Base-by-base conservation (phyloP, 2,888 invertebrate genomes). In the Orthosia incerta region DNA sequence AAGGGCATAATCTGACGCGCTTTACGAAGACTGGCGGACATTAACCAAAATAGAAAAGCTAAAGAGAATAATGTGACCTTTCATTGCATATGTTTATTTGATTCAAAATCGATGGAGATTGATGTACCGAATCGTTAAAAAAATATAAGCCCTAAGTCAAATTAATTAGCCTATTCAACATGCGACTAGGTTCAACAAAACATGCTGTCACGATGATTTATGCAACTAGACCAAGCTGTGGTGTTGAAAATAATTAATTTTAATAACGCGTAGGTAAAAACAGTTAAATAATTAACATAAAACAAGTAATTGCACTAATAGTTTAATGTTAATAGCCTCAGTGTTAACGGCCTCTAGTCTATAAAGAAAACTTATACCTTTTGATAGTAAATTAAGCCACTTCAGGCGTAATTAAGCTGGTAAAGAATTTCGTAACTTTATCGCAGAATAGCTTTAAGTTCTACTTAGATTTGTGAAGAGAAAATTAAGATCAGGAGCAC, bases 261-360 rank as follows among this genome's bases (percentile, higher is more conserved):
- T 15, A 15, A 3, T 20, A 23, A 60, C 39, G 51, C 23, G 20
- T 31, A 59, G 15, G 23, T 46, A 39, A 20, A 55, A 71, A 76
- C 23, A 48, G 39, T 18, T 53, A 57, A 62, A 39, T 16, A 26
- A 53, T 71, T 71, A 70, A n/a, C 46, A 56, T 59, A 5, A 39
- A 62, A 53, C 18, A 39, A 48, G 61, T 50, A 13, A 61, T 50
- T 46, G 13, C 11, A 62, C 18, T 39, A 39, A 57, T 20, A 61
- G 23, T n/a, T 76, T 20, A 57, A 66, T 72, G 65, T 57, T 65
- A 62, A 57, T 66, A 63, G 62, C 62, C 45, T 15, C 13, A n/a
- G 15, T 80, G 55, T 67, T 23, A 74, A 60, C 13, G 60, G 45
- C 50, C 50, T 50, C 23, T 39, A 13, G 16, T 67, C 15, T 53